Evolutionary conservation across 92 coral and sea anemone genomes (phyloP).

Genomic region (Siderastrea siderea): DNA sequence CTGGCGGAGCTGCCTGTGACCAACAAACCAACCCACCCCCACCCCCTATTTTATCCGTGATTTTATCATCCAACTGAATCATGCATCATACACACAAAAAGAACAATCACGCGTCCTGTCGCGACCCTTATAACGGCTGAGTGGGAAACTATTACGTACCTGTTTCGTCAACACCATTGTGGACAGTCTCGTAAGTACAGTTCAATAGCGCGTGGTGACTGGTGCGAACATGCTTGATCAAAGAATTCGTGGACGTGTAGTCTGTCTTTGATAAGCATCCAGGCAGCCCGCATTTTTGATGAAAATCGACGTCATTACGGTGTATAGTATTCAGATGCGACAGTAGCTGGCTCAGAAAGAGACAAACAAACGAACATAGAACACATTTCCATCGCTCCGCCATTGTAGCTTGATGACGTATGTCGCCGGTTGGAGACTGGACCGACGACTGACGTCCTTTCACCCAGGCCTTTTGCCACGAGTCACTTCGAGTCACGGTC

Average conservation of each 20-base stretch:
- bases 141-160: too few relatives aligned
- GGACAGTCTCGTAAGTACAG: slow-evolving; percentile 1
- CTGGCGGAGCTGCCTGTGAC: too few relatives aligned
- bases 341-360: slow-evolving; percentile 15
- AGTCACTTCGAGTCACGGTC: not conserved
- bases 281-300: slow-evolving; percentile 4
- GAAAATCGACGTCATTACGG: not conserved
- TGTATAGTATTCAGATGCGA: slow-evolving; percentile 3
- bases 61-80: too few relatives aligned
- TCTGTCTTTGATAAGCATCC: not conserved
- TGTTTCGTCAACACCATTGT: not conserved
- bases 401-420: not conserved
- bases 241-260: slow-evolving; percentile 11
- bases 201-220: slow-evolving; percentile 9
- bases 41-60: too few relatives aligned
- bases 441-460: not conserved
- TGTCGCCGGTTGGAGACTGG: slow-evolving; percentile 2
- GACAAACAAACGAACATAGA: slow-evolving; percentile 18
- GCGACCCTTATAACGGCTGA: too few relatives aligned
- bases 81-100: too few relatives aligned
- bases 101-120: too few relatives aligned
- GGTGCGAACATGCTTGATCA: slow-evolving; percentile 12
- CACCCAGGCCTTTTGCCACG: not conserved
- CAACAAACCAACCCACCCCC: too few relatives aligned
- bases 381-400: not conserved